Percentiles rank a stretch among this genome's conserved stretches.
Evolutionary conservation across 2,797 vertebrate species (phyloP).

Genomic region (Myotis daubentonii): DNA sequence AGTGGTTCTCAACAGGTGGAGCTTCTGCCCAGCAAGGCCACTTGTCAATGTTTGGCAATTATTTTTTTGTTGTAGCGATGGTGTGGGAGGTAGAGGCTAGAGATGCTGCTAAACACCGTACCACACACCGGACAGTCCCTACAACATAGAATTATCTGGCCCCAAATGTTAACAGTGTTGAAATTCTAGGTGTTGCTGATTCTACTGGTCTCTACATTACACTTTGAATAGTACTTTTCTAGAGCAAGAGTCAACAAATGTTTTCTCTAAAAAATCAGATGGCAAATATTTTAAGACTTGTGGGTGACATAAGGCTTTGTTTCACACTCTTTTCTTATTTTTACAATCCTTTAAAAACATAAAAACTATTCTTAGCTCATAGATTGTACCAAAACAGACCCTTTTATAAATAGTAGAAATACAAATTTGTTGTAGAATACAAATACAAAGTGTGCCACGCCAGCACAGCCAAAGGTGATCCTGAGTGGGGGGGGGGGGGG

Average conservation of each 20-base stretch:
- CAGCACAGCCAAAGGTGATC: no score
- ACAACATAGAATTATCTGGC: neutral
- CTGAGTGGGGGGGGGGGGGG: no score
- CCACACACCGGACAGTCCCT: neutral
- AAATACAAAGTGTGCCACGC: neutral
- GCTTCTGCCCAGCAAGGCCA: neutral
- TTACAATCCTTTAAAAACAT: conserved; percentile 14
- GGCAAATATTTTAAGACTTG: neutral
- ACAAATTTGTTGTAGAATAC: neutral
- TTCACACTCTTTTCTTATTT: conserved; percentile 5
- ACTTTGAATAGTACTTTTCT: neutral
- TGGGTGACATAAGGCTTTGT: neutral
- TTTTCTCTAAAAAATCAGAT: conserved; percentile 24
- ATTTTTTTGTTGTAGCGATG: neutral
- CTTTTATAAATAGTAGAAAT: neutral
- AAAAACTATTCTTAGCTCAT: neutral
- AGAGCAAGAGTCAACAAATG: neutral
- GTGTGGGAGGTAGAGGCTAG: neutral
- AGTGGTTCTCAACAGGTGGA: neutral
- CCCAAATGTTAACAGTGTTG: neutral
- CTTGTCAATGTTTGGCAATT: neutral
- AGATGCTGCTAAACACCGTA: neutral
- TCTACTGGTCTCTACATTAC: neutral
- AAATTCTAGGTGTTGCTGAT: neutral
- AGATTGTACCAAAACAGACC: neutral